Percentiles rank a stretch among this genome's conserved stretches.
Evolutionary conservation across 2,888 invertebrate species (phyloP).

Genomic region (Hoplodrina blanda): DNA sequence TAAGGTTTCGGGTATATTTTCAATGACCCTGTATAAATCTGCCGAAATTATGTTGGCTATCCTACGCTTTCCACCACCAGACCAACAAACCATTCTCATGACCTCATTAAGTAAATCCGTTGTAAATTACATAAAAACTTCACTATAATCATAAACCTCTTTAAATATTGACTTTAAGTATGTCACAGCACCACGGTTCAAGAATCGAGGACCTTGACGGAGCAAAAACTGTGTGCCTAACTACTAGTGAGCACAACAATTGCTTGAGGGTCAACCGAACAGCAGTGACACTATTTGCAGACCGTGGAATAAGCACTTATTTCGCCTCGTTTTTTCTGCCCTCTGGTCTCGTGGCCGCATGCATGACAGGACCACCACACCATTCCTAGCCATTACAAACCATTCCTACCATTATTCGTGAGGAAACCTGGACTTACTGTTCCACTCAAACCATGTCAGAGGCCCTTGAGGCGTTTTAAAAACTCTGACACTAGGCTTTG

Average conservation of each 20-base stretch:
- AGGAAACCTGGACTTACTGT: too few relatives aligned
- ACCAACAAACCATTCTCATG: neutral
- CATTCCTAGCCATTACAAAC: too few relatives aligned
- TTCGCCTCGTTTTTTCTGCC: too few relatives aligned
- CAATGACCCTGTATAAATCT: too few relatives aligned
- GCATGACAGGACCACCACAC: too few relatives aligned
- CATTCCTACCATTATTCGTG: too few relatives aligned
- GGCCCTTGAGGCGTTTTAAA: too few relatives aligned
- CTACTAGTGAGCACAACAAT: constrained; percentile 1
- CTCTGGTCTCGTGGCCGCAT: too few relatives aligned
- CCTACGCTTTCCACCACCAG: neutral
- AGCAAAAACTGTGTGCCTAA: constrained; percentile 23
- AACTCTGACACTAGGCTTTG: too few relatives aligned
- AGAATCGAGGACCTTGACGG: constrained; percentile 38
- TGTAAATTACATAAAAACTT: constrained; percentile 7
- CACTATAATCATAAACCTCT: constrained; percentile 3
- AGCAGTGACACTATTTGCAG: constrained; percentile 7
- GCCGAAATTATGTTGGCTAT: too few relatives aligned
- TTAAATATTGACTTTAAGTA: constrained; percentile 30
- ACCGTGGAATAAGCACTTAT: neutral
- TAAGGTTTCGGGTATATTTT: too few relatives aligned
- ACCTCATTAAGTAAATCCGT: neutral
- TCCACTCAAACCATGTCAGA: too few relatives aligned
- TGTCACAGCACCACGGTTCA: constrained; percentile 47
- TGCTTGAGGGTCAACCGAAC: constrained; percentile 33